Conservation (phyloP, 1,140 invertebrate genomes). For the Oryzaephilus surinamensis region DNA sequence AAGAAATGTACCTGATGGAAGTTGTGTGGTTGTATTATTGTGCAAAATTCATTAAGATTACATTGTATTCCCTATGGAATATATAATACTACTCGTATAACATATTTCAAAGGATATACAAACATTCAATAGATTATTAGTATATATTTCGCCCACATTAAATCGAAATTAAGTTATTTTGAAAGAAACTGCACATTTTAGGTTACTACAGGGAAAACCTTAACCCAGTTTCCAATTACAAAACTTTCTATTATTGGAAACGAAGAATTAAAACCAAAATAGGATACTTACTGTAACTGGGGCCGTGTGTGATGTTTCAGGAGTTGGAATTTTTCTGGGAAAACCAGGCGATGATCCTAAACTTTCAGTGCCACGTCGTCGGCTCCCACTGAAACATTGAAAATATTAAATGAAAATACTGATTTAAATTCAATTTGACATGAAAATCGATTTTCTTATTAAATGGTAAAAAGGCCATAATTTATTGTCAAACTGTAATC, state of each 20-base stretch:
- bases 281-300: conserved; percentile 37
- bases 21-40: too few species aligned
- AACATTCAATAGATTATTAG: neutral
- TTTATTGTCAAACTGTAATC: too few species aligned
- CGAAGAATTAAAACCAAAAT: conserved; percentile 3
- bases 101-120: neutral
- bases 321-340: conserved; percentile 29
- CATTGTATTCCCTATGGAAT: too few species aligned
- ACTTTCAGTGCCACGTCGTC: conserved; percentile 29
- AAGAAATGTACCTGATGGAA: too few species aligned
- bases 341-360: conserved; percentile 31
- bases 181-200: neutral
- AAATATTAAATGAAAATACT: too few species aligned
- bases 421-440: too few species aligned
- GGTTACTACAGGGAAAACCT: neutral
- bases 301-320: conserved; percentile 35
- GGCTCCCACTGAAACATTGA: conserved; percentile 35
- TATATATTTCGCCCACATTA: neutral
- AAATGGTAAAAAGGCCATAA: too few species aligned
- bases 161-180: neutral
- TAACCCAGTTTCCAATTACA: neutral
- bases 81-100: too few species aligned
- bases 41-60: too few species aligned
- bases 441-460: too few species aligned
- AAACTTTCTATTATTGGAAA: too few species aligned